Conservation (phyloP, 2,888 invertebrate genomes). For the Gerris lacustris region DNA sequence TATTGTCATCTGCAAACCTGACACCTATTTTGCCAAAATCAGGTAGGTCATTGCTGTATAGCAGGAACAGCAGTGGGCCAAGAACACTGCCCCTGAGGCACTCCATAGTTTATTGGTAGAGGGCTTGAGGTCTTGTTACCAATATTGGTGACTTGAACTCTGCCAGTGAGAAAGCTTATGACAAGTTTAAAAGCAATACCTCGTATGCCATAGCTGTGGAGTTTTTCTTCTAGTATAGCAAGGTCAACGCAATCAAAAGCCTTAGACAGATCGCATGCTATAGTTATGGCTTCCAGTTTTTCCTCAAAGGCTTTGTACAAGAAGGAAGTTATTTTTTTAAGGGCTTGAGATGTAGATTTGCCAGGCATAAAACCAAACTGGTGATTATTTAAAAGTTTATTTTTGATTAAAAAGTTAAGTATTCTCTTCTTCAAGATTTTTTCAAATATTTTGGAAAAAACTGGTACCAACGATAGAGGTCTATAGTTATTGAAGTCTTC, state of each 20-base stretch:
- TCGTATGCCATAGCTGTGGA: not conserved
- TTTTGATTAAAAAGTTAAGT: not conserved
- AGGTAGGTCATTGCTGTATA: too few relatives aligned
- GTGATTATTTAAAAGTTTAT: not conserved
- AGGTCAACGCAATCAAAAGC: not conserved
- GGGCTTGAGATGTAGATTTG: not conserved
- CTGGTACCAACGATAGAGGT: not conserved
- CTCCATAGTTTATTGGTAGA: not conserved
- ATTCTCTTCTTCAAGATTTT: not conserved
- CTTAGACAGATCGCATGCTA: not conserved
- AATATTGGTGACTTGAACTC: not conserved
- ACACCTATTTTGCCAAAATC: too few relatives aligned
- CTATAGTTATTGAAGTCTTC: not conserved
- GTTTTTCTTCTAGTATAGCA: not conserved
- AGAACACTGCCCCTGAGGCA: conserved; percentile 12
- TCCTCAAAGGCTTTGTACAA: not conserved
- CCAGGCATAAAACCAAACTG: not conserved
- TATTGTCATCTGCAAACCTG: too few relatives aligned
- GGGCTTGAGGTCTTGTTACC: not conserved
- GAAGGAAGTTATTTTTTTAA: not conserved
- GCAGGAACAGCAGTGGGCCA: too few relatives aligned
- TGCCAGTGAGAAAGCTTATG: not conserved
- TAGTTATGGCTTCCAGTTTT: not conserved
- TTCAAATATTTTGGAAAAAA: not conserved
- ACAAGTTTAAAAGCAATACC: not conserved